phyloP scores from a whole-genome alignment of 1,140 invertebrate species.

The Sinella curviseta region DNA sequence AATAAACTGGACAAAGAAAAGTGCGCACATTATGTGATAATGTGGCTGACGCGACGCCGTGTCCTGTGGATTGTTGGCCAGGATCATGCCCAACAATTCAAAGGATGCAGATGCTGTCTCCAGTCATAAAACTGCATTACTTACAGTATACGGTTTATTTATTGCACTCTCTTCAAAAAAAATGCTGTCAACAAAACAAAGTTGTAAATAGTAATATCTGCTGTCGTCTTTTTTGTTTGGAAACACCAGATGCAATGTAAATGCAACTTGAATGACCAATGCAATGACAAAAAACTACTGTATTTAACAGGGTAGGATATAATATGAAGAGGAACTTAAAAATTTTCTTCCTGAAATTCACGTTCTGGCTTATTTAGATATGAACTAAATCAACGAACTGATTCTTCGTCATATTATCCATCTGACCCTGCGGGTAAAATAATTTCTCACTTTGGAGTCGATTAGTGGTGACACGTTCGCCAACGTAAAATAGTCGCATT shows the following conservation, averaged over 20 bases:
- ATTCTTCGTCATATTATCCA: background rate
- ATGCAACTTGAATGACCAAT: background rate
- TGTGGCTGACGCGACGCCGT: slow-evolving; percentile 9
- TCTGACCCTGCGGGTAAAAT: background rate
- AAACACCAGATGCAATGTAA: slow-evolving; percentile 10
- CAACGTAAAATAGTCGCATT: background rate
- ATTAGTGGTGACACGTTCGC: slow-evolving; percentile 20
- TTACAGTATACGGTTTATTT: slow-evolving; percentile 3
- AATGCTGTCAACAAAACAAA: background rate
- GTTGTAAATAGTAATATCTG: background rate
- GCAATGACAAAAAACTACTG: background rate
- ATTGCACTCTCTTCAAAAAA: background rate
- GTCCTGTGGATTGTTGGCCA: slow-evolving; percentile 6
- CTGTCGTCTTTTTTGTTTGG: background rate
- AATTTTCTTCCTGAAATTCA: too few relatives aligned
- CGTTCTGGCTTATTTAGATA: too few relatives aligned
- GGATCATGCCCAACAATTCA: slow-evolving; percentile 17
- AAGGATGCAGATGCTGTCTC: slow-evolving; percentile 15
- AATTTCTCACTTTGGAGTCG: slow-evolving; percentile 11
- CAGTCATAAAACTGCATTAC: slow-evolving; percentile 6
- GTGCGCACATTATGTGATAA: background rate
- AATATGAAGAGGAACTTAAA: too few relatives aligned
- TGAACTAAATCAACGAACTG: too few relatives aligned
- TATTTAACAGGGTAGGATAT: background rate
- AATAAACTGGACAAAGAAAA: background rate